phyloP scores from a whole-genome alignment of 2,113 vertebrate species.

The Hyla sarda region DNA sequence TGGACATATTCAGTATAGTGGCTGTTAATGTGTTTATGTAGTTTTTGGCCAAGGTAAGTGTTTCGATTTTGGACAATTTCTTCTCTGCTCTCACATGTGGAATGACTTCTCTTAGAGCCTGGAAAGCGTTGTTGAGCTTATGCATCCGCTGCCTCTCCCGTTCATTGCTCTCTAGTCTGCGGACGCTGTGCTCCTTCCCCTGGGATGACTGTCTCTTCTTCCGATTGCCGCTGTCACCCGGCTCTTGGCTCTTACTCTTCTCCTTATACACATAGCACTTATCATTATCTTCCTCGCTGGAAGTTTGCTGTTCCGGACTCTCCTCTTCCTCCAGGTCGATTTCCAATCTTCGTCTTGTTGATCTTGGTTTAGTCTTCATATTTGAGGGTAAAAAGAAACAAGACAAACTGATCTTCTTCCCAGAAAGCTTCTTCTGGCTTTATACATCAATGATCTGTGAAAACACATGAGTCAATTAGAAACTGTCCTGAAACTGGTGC shows the following conservation, averaged over 20 bases:
- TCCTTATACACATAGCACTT: slow-evolving; percentile 72
- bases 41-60: slow-evolving; percentile 95
- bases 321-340: slow-evolving; percentile 70
- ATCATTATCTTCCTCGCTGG: slow-evolving; percentile 79
- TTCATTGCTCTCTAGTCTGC: slow-evolving; percentile 95
- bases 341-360: slow-evolving; percentile 72
- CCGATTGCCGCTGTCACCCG: slow-evolving; percentile 63
- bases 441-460: slow-evolving; percentile 60
- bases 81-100: slow-evolving; percentile 91
- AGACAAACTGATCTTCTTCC: slow-evolving; percentile 14
- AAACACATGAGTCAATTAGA: slow-evolving; percentile 46
- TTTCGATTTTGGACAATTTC: slow-evolving; percentile 98
- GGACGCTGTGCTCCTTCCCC: slow-evolving; percentile 78
- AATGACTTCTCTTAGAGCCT: slow-evolving; percentile 92
- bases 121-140: slow-evolving; percentile 98
- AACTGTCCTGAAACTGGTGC: slow-evolving; percentile 33
- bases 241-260: slow-evolving; percentile 57
- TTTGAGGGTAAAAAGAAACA: slow-evolving; percentile 27
- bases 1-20: slow-evolving; percentile 91
- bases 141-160: slow-evolving; percentile 96
- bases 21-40: slow-evolving; percentile 96
- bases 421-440: slow-evolving; percentile 15
- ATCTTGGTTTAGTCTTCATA: slow-evolving; percentile 93
- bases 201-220: slow-evolving; percentile 67
- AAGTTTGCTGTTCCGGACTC: slow-evolving; percentile 67